A percentile compares a stretch with the other conserved stretches of the same genome.
Evolutionary conservation across 2,113 vertebrate genomes (phyloP).

Genomic region (Orthonyx spaldingii): DNA sequence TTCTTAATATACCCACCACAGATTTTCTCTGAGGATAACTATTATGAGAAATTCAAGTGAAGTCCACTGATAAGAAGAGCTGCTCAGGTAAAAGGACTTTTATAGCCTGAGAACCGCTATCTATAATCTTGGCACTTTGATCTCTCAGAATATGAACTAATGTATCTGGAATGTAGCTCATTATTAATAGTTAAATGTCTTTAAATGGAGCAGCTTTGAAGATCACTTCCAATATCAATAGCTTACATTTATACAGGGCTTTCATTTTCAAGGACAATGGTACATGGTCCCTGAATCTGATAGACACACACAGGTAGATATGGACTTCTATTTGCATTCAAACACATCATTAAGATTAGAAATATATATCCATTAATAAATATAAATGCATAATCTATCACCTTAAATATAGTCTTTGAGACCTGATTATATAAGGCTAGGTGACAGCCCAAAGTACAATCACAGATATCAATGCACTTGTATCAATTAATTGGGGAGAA

Average conservation of each 20-base stretch:
- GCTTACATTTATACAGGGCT: neutral
- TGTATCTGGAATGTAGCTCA: neutral
- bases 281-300: neutral
- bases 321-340: neutral
- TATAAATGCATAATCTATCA: neutral
- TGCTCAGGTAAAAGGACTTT: neutral
- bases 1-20: neutral
- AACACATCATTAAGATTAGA: neutral
- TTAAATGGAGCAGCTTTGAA: neutral
- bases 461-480: neutral
- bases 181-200: conserved; percentile 32
- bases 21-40: neutral
- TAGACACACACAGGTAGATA: neutral
- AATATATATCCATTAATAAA: neutral
- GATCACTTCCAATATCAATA: neutral
- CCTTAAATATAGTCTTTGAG: neutral
- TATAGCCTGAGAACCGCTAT: neutral
- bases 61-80: neutral
- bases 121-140: neutral
- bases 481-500: neutral
- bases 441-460: neutral
- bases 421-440: neutral
- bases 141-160: neutral
- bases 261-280: conserved; percentile 8
- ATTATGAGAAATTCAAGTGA: neutral